Base-by-base conservation (phyloP, 2,113 vertebrate species). In the Sinocyclocheilus maitianheensis region DNA sequence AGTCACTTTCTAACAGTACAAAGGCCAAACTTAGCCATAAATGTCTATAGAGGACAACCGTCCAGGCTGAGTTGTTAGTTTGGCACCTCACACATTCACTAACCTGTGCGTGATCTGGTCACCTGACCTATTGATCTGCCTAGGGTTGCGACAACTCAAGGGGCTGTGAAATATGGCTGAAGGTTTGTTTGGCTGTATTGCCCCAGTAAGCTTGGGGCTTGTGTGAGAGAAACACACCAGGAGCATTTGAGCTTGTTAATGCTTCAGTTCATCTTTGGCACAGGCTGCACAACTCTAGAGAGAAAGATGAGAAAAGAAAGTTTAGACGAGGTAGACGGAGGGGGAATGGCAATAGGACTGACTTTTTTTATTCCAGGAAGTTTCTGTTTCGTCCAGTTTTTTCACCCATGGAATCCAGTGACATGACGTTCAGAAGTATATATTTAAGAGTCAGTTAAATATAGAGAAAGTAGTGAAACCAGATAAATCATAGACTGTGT, bases 221-320 rank as follows among this genome's bases (percentile, higher is more conserved):
- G 34, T 60, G 82, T 84, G 82, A 30, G 34, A 60, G 71, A 87
- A 79, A 76, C 40, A 46, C 43, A 71, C 84, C 63, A 37, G 81
- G 34, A 71, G 69, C 40, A 48, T 84, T 43, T 9, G 24, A 74
- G 60, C 26, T 51, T 84, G 62, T 87, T 87, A 86, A 81, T 77
- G 79, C 85, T 85, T 55, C 62, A 81, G 37, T 51, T 86, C 34
- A 48, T 72, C 81, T 80, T 71, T 88, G 81, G 79, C 72, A 88
- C 12, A 65, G 81, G 77, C 9, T 51, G 2, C 26, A 30, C 34
- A 87, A 79, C 84, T 77, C 51, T 62, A 10, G 48, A 79, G 20
- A 12, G 13, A 79, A 13, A 79, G 75, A 81, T 77, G 43, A 83
- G 77, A 84, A 74, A 82, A 72, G 63, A 86, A 85, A 34, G 53